phyloP scores from a whole-genome alignment of 2,113 vertebrate genomes.

The Kobus ellipsiprymnus region DNA sequence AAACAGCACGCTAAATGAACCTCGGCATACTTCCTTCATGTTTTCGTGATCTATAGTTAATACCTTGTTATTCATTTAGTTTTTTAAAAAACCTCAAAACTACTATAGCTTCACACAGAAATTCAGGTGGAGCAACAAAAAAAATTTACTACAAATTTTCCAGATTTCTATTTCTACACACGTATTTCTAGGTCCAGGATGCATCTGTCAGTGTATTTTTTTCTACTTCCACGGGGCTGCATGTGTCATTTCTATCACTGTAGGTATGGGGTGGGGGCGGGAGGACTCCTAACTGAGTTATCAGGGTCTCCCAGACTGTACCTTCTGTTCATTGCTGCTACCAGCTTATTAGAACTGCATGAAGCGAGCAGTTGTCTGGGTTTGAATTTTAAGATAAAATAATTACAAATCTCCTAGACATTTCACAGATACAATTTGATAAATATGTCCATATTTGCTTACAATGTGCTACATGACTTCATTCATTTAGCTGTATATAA shows the following conservation, averaged over 20 bases:
- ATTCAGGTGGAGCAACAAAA: not conserved
- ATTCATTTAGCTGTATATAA: not conserved
- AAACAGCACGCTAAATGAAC: not conserved
- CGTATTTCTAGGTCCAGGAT: not conserved
- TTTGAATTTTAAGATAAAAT: conserved; percentile 25
- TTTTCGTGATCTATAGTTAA: not conserved
- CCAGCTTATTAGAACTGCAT: not conserved
- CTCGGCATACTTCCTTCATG: not conserved
- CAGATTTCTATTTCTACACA: not conserved
- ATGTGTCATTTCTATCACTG: not conserved
- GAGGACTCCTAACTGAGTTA: not conserved
- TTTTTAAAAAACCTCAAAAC: not conserved
- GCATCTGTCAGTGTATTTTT: not conserved
- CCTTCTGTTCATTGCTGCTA: not conserved
- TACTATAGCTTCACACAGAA: not conserved
- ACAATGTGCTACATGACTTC: not conserved
- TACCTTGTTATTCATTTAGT: not conserved
- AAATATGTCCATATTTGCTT: conserved; percentile 12
- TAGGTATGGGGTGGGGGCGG: too few species aligned
- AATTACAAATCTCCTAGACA: conserved; percentile 4
- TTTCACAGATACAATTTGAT: conserved; percentile 19
- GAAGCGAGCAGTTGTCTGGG: not conserved
- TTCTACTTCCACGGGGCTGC: not conserved
- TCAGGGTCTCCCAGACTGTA: not conserved
- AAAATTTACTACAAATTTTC: not conserved